A percentile compares a stretch with the other conserved stretches of the same genome.
These are phyloP conservation scores for Sternotherus odoratus DNA, from an alignment of 2,797 vertebrate genomes.

Conservation along the genomic window DNA sequence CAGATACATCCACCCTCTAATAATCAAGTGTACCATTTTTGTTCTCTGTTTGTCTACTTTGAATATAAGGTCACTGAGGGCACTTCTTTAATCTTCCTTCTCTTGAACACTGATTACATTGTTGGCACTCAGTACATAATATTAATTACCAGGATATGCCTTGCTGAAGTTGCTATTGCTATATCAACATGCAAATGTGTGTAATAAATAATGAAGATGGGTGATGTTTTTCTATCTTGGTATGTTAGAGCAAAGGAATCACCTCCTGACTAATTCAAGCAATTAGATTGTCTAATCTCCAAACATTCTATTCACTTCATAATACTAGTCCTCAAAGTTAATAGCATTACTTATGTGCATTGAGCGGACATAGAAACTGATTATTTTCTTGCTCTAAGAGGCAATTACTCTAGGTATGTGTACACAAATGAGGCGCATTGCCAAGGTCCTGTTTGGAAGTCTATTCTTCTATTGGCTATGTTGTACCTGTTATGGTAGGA, in stretches of 20 bases:
- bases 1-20: not conserved
- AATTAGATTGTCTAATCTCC: not conserved
- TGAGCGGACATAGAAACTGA: too few species aligned
- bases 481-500: not conserved
- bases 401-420: too few species aligned
- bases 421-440: not conserved
- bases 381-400: too few species aligned
- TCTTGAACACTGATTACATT: not conserved
- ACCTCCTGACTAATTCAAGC: not conserved
- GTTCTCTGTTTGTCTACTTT: not conserved
- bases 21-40: not conserved
- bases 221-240: not conserved
- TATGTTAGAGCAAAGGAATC: not conserved
- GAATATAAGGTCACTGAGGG: not conserved
- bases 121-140: not conserved
- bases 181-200: not conserved
- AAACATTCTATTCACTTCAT: too few species aligned
- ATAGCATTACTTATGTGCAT: too few species aligned
- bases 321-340: too few species aligned
- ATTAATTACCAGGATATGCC: not conserved
- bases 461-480: not conserved
- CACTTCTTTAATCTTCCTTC: not conserved
- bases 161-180: not conserved
- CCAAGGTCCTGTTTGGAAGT: not conserved
- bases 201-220: not conserved